phyloP scores from a whole-genome alignment of 2,797 vertebrate species.

The Eremophila alpestris region DNA sequence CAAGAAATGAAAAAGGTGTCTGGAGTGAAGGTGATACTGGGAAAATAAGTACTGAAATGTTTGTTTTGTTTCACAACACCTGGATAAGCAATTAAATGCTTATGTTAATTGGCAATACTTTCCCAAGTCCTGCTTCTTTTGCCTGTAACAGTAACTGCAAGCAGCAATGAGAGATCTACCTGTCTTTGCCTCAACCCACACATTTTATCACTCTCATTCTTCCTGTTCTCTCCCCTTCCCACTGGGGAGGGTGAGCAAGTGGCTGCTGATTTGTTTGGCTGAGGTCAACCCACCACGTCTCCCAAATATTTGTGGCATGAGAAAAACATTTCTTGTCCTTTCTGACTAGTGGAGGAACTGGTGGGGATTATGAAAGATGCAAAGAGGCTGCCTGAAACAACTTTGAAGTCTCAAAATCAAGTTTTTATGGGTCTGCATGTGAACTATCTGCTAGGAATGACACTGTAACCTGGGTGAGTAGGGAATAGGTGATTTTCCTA shows the following conservation, averaged over 20 bases:
- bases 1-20: neutral
- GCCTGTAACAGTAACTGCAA: neutral
- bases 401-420: neutral
- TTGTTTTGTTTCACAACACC: neutral
- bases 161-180: neutral
- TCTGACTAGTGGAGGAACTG: neutral
- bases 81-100: neutral
- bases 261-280: neutral
- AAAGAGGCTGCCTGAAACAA: neutral
- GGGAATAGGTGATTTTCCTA: neutral
- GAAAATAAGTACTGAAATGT: neutral
- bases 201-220: neutral
- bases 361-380: neutral
- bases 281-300: neutral
- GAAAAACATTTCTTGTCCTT: neutral
- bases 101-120: neutral
- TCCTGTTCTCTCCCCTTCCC: neutral
- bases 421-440: neutral
- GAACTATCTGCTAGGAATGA: neutral
- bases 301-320: neutral
- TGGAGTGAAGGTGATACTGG: neutral
- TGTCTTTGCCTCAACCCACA: neutral
- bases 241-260: neutral
- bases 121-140: neutral
- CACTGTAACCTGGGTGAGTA: neutral